Evolutionary conservation across 2,888 invertebrate species (phyloP).

Genomic region (Callyntrura guangdongensis): DNA sequence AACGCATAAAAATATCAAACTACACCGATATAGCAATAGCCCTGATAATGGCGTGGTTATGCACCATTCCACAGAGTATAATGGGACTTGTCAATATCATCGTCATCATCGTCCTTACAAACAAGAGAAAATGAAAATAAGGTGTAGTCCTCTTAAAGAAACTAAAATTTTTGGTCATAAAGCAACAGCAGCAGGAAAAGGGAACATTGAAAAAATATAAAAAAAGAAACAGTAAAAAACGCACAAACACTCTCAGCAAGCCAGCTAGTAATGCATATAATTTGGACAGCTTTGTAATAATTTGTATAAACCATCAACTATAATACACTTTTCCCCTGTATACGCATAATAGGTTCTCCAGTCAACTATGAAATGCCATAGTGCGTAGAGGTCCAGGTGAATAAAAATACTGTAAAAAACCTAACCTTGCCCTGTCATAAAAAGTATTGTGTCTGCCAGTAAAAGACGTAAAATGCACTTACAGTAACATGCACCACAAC

Average conservation of each 20-base stretch:
- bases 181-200: slow-evolving; percentile 1
- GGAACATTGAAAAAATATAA: slow-evolving; percentile 6
- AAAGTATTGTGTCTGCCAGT: slow-evolving; percentile 69
- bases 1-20: background rate
- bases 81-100: slow-evolving; percentile 72
- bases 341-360: slow-evolving; percentile 34
- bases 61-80: slow-evolving; percentile 63
- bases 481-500: slow-evolving; percentile 3
- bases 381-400: slow-evolving; percentile 21
- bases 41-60: slow-evolving; percentile 53
- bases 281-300: no score
- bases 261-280: background rate
- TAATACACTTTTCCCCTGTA: no score
- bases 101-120: slow-evolving; percentile 11
- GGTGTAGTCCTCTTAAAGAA: slow-evolving; percentile 56
- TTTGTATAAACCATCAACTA: no score
- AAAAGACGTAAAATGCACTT: slow-evolving; percentile 37
- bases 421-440: slow-evolving; percentile 76
- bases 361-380: slow-evolving; percentile 50
- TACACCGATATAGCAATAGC: background rate
- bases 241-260: background rate
- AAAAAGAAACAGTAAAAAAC: slow-evolving; percentile 48
- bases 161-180: slow-evolving; percentile 36
- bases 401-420: slow-evolving; percentile 75
- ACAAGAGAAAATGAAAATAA: slow-evolving; percentile 60